Base-by-base conservation (phyloP, 2,113 vertebrate genomes). In the Prietella phreatophila region DNA sequence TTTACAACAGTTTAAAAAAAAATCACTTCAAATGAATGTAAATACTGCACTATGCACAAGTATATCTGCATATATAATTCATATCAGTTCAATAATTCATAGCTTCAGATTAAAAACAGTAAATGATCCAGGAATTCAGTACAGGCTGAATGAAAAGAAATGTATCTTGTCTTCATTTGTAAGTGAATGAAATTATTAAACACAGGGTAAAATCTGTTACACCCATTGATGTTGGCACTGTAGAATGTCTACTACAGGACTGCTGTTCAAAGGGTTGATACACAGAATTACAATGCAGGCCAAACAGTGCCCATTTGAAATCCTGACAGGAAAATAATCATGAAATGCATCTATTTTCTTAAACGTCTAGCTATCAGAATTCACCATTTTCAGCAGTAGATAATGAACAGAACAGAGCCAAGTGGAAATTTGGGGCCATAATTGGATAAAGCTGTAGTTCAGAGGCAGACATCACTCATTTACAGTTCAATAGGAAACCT, bases 401-500 rank as follows among this genome's bases (percentile, higher is more conserved):
- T 84, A 88, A 88, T 88, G 82, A 87, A 90, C 86, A 84, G 89
- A 87, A 86, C 88, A 88, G 89, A 91, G 87, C 91, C 90, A 87
- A 91, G 89, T 91, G 80, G 86, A 93, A 92, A 87, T 91, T 88
- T 60, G 83, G 88, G 86, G 92, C 93, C 94, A 90, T 96, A 96
- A 97, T 95, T 95, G 95, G 95, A 96, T 95, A 94, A 96, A 95
- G 92, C 92, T 90, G 93, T 93, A 96, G 93, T 95, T 95, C 93
- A 92, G 91, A 94, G 92, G 91, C 94, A 96, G 94, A 92, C 93
- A 94, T 95, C 94, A 92, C 93, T 93, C 83, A 0, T 95, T 96
- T 94, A 94, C 95, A 96, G 96, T 96, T 96, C 95, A 96, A 96
- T 96, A 96, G 95, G 95, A 96, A 96, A 93, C 94, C 96, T 96